Base-by-base conservation (phyloP, 2,888 invertebrate genomes). In the Galeopsomyia nigrocyanea region DNA sequence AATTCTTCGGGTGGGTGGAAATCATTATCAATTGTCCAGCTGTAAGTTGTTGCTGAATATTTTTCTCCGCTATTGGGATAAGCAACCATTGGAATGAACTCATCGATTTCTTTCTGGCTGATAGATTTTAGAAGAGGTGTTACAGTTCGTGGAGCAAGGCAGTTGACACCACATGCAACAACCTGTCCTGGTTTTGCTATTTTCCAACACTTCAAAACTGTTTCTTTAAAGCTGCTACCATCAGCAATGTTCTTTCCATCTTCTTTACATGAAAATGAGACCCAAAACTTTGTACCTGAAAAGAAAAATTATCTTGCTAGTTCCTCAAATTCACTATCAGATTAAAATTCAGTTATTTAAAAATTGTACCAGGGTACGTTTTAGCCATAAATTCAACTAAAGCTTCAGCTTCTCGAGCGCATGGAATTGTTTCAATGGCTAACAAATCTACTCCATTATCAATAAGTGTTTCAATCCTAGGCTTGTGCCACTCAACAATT, bases 41-140 rank as follows among this genome's bases (percentile, higher is more conserved):
- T 86, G 13, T 81, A 89, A 9, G 80, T 89, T 19, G 80, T 89
- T 68, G 92, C 90, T 80, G 90, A 90, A 88, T 94, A 95, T 82
- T 89, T 90, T 87, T 95, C 95, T 65, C 97, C 97, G 80, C 95
- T 96, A 86, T 98, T 98, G 3, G 98, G 97, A 87, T 98, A 98
- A 31, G 94, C 95, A 71, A 98, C 91, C 68, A 97, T 88, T 2
- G 95, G 94, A 73, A 95, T 90, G 64, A 84, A 86, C 50, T 85
- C 83, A 17, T 88, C 85, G 78, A 85, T 83, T 53, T 87, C 84
- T 39, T 86, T 86, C 16, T 87, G 87, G 78, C 90, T 90, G 77
- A 92, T 84, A 56, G 88, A 87, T 77, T 88, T 86, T 56, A 95
- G 87, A 60, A 95, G 86, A 0, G 90, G 83, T 17, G 90, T 88